A percentile compares a stretch with the other conserved stretches of the same genome.
Evolutionary conservation across 1,140 invertebrate species (phyloP).

Genomic region (Gryon sp.): DNA sequence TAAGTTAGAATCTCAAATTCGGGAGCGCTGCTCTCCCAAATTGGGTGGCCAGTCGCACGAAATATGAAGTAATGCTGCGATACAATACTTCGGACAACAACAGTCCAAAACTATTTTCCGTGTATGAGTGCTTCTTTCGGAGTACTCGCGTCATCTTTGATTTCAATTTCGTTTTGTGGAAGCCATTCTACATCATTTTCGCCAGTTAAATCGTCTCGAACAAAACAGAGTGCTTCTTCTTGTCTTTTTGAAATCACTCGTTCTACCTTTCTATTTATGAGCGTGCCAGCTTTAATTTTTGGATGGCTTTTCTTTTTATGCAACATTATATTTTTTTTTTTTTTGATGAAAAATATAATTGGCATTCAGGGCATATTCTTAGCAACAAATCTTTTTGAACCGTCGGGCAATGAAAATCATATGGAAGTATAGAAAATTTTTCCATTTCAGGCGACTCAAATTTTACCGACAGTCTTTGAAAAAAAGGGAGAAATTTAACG

Average conservation of each 20-base stretch:
- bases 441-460: not conserved
- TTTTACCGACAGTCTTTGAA: not conserved
- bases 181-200: too few species aligned
- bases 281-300: not conserved
- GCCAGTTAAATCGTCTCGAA: too few species aligned
- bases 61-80: too few species aligned
- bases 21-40: too few species aligned
- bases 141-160: too few species aligned
- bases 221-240: too few species aligned
- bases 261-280: not conserved
- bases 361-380: not conserved
- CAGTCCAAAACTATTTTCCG: too few species aligned
- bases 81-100: too few species aligned
- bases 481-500: conserved; percentile 5
- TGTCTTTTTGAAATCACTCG: not conserved
- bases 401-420: conserved; percentile 8
- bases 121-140: too few species aligned
- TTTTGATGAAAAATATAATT: conserved; percentile 6
- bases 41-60: too few species aligned
- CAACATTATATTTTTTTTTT: not conserved
- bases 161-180: too few species aligned
- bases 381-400: conserved; percentile 4
- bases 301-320: not conserved
- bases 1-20: too few species aligned
- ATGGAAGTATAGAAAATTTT: not conserved